phyloP scores from a whole-genome alignment of 2,888 invertebrate genomes.

The Ceramica pisi region DNA sequence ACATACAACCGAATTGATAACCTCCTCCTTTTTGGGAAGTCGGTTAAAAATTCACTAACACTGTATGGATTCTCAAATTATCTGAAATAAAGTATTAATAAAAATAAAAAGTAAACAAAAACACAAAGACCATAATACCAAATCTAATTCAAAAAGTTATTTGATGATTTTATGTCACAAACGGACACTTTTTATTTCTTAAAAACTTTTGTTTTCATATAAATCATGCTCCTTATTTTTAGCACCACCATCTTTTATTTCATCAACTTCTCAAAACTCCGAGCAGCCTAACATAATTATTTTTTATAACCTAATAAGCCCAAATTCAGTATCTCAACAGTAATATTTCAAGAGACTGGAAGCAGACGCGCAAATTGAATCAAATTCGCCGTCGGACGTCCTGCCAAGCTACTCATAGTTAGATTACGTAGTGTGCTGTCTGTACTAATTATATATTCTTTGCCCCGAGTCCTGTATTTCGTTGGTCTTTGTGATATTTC shows the following conservation, averaged over 20 bases:
- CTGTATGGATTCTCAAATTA: no score
- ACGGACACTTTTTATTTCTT: neutral
- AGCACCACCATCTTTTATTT: neutral
- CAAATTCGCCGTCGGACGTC: constrained; percentile 27
- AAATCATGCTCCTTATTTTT: neutral
- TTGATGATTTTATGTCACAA: no score
- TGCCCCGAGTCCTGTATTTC: constrained; percentile 9
- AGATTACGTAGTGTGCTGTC: constrained; percentile 33
- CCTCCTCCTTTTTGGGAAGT: no score
- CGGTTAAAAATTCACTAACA: no score
- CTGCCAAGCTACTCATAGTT: neutral
- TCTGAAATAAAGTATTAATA: no score
- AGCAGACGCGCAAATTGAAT: constrained; percentile 43
- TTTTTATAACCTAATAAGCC: constrained; percentile 5
- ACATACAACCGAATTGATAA: no score
- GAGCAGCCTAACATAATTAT: constrained; percentile 6
- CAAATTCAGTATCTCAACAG: constrained; percentile 23
- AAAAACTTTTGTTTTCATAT: neutral
- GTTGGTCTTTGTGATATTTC: constrained; percentile 25
- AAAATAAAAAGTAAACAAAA: no score
- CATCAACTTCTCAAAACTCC: neutral
- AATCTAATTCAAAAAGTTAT: no score
- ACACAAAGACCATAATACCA: no score
- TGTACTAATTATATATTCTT: constrained; percentile 34
- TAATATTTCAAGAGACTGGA: constrained; percentile 27